Percentiles rank a stretch among this genome's conserved stretches.
phyloP scores from a whole-genome alignment of 2,797 vertebrate species.

The Catostomus latipinnis region DNA sequence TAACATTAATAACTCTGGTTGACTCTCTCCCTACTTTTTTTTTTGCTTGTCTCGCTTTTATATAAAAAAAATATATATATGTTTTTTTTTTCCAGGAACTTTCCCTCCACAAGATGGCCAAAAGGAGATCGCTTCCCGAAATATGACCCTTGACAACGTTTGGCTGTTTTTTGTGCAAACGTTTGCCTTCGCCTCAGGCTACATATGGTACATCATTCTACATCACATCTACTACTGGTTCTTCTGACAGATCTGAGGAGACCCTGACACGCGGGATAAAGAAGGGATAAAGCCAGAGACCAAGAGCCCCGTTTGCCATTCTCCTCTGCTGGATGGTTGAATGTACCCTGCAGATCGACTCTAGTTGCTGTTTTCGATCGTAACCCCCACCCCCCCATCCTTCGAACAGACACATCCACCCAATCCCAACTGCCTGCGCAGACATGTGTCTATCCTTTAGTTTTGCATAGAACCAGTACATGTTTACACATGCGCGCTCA shows the following conservation, averaged over 20 bases:
- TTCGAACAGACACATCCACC: constrained; percentile 9
- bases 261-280: constrained; percentile 66
- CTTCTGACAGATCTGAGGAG: constrained; percentile 82
- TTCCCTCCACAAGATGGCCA: constrained; percentile 88
- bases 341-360: constrained; percentile 79
- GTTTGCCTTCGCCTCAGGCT: constrained; percentile 91
- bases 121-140: constrained; percentile 81
- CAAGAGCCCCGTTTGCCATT: constrained; percentile 70
- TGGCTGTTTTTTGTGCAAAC: constrained; percentile 90
- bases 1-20: too few relatives aligned
- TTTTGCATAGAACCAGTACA: constrained; percentile 52
- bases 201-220: constrained; percentile 93
- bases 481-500: constrained; percentile 60
- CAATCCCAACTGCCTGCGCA: constrained; percentile 47
- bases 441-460: constrained; percentile 51
- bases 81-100: constrained; percentile 76
- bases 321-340: constrained; percentile 84
- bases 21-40: too few relatives aligned
- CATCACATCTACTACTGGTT: constrained; percentile 94
- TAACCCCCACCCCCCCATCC: neutral
- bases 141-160: constrained; percentile 88
- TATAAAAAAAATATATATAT: too few relatives aligned
- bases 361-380: neutral
- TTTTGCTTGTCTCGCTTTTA: neutral
- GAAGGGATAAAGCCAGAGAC: constrained; percentile 65